Conservation (phyloP, 1,140 invertebrate genomes). For the Diabrotica undecimpunctata region DNA sequence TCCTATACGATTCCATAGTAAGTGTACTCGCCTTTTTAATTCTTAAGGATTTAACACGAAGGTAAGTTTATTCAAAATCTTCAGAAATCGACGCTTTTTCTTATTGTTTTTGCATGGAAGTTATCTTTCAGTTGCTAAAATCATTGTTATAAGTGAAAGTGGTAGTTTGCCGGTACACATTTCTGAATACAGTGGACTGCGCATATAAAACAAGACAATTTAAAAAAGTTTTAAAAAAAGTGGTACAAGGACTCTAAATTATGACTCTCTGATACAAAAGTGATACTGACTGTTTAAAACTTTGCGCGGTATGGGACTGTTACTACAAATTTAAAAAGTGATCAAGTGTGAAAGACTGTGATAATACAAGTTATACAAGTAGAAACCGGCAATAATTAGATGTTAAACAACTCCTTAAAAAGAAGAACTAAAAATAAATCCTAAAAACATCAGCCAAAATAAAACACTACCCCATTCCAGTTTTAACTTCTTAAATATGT, state of each 20-base stretch:
- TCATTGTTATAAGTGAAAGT: constrained; percentile 9
- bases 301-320: too few relatives aligned
- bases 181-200: not conserved
- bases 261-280: not conserved
- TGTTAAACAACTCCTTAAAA: too few relatives aligned
- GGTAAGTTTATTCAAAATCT: constrained; percentile 31
- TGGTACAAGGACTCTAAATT: not conserved
- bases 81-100: constrained; percentile 7
- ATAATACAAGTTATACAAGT: too few relatives aligned
- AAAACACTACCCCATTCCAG: too few relatives aligned
- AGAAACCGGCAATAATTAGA: too few relatives aligned
- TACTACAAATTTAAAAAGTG: too few relatives aligned
- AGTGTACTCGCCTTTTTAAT: constrained; percentile 45
- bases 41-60: constrained; percentile 36
- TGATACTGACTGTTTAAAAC: too few relatives aligned
- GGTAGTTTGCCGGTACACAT: not conserved
- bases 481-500: too few relatives aligned
- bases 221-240: constrained; percentile 3
- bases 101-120: constrained; percentile 8
- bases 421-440: too few relatives aligned
- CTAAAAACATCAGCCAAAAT: too few relatives aligned
- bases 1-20: constrained; percentile 38
- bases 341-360: too few relatives aligned
- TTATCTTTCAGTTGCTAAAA: constrained; percentile 11
- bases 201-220: not conserved